A percentile compares a stretch with the other conserved stretches of the same genome.
These are phyloP conservation scores for Gallinago nigripennis DNA, from an alignment of 2,797 vertebrate species.

Conservation along the genomic window DNA sequence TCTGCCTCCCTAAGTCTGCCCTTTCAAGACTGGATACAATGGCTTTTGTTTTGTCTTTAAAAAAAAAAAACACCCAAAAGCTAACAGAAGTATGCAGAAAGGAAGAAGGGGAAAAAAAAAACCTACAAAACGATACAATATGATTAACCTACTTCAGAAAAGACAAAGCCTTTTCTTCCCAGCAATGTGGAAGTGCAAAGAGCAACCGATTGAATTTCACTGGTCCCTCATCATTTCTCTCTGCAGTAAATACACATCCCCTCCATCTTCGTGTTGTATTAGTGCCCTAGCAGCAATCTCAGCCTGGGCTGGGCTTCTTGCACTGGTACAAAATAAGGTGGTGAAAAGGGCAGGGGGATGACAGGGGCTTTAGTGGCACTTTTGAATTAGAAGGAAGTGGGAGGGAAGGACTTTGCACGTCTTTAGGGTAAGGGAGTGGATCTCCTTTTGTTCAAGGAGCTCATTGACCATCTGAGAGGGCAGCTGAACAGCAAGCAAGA, in stretches of 20 bases:
- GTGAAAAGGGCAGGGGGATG: background rate
- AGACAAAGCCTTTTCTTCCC: background rate
- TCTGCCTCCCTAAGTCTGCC: background rate
- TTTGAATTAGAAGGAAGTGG: background rate
- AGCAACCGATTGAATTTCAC: background rate
- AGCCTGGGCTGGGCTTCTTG: background rate
- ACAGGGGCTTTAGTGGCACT: background rate
- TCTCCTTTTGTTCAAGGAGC: background rate
- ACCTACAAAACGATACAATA: background rate
- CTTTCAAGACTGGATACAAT: background rate
- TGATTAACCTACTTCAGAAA: background rate
- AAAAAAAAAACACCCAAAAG: background rate
- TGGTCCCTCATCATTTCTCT: background rate
- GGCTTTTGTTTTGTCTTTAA: background rate
- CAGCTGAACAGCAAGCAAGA: background rate
- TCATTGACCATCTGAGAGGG: background rate
- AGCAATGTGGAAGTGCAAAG: background rate
- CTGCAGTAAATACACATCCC: background rate
- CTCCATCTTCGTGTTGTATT: accelerated
- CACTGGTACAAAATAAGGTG: background rate
- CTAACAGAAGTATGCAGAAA: background rate
- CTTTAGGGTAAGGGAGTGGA: background rate
- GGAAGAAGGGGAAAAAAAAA: background rate
- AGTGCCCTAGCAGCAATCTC: background rate
- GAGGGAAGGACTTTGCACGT: background rate